Evolutionary conservation across 2,113 vertebrate genomes (phyloP).

Genomic region (Corythoichthys haematopterus): DNA sequence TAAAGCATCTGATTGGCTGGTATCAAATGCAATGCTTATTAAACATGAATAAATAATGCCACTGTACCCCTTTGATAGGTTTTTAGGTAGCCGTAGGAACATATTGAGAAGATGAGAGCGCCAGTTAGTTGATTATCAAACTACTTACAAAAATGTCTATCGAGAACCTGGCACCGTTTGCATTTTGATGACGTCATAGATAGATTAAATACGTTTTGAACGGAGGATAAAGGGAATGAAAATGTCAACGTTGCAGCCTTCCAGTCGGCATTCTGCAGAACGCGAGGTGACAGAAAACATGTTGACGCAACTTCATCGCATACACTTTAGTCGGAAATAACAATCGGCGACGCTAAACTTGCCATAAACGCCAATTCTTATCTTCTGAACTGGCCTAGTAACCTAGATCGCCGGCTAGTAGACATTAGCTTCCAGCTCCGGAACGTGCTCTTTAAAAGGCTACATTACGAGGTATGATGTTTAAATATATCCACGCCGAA

Average conservation of each 20-base stretch:
- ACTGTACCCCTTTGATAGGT: background rate
- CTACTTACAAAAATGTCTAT: background rate
- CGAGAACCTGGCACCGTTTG: background rate
- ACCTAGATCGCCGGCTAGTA: slow-evolving; percentile 50
- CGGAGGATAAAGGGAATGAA: background rate
- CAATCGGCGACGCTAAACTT: background rate
- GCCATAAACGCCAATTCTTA: too few relatives aligned
- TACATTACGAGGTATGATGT: background rate
- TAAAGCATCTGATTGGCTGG: too few relatives aligned
- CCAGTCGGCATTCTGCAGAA: background rate
- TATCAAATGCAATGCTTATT: background rate
- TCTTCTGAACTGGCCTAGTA: slow-evolving; percentile 27
- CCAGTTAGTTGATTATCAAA: background rate
- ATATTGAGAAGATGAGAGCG: background rate
- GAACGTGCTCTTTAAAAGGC: background rate
- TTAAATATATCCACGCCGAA: background rate
- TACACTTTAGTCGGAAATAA: too few relatives aligned
- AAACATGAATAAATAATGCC: background rate
- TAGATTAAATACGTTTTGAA: background rate
- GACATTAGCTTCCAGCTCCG: slow-evolving; percentile 14
- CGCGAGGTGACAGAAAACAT: background rate
- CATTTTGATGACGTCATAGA: background rate
- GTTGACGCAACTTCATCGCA: background rate
- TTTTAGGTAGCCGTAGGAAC: background rate
- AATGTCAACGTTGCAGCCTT: background rate